Base-by-base conservation (phyloP, 2,113 vertebrate species). In the Scomber colias region DNA sequence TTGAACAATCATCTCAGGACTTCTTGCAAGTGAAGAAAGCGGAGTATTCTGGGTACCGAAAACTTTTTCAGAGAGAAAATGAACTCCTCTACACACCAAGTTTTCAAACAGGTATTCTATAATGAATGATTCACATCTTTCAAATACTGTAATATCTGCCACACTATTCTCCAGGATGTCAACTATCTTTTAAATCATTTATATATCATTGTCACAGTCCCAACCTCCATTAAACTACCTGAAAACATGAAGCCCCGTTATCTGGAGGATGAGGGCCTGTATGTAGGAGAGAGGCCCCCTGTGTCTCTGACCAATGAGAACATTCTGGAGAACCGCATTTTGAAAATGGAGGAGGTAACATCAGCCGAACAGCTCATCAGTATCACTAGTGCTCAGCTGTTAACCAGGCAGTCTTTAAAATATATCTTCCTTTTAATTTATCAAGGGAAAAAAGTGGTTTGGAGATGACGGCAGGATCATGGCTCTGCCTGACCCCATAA, bases 201-300 rank as follows among this genome's bases (percentile, higher is more conserved):
- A 11, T 53, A 3, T 65, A 3, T 72, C 9, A 1, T 16, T 49
- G 3, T 31, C 9, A 61, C 74, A 99, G 98, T 97, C 45, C 96
- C 97, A 0, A 70, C 90, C 4, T 96, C 95, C 55, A 79, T 95
- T 61, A 99, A 99, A 87, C 94, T 99, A 3, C 95, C 96, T 6
- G 95, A 95, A 87, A 97, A 98, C 27, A 84, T 88, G 92, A 96
- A 96, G 81, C 97, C 97, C n/a, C 94, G 98, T 4, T 99, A 94
- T 71, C 93, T 96, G 82, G 98, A 99, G 77, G 98, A 99, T 11
- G 98, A 99, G 89, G 98, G 98, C 48, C 92, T 99, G n/a, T 99
- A 99, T 57, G 96, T 93, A 2, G 98, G 98, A 24, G 91, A 96
- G 72, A 95, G 97, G 24, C 98, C 96, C 0, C 81, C 81, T 5